Evolutionary conservation across 2,888 invertebrate genomes (phyloP), one percentile per base, ranked within the genome.

Genomic region (Lithophane leautieri): DNA sequence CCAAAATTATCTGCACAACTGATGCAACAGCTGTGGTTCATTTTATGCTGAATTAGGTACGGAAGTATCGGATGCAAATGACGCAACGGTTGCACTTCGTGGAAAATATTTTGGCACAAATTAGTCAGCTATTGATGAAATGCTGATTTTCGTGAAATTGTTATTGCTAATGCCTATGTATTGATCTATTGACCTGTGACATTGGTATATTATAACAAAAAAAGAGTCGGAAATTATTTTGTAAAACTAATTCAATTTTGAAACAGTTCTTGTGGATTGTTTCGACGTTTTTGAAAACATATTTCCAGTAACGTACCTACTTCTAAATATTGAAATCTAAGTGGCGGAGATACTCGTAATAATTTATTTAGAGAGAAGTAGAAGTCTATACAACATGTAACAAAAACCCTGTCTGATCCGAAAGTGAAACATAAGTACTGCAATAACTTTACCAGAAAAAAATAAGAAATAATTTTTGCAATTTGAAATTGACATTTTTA

Each of bases 51-150:
- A 76, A 47, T 79, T 79, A 61, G 71, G 54, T 71, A 40, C 71
- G 42, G 54, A 82, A 77, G 34, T 82, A n/a, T 75, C 28, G 50
- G 61, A 76, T 82, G 77, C 61, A 76, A 82, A 77, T 82, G 77
- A 67, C 67, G 78, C 56, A 78, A 78, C 40, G 1, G 60, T 77
- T 77, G 60, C 77, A 82, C 19, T 61, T 66, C 28, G 47, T 42
- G 22, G 22, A 28, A 25, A 61, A 42, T 82, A 50, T 66, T 82
- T 47, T 66, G 25, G 34, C 9, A 73, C 42, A 58, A 16, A 73
- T 76, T 40, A 54, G 22, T 63, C n/a, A 76, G 28, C 25, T 12
- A 0, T 34, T 78, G 82, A 61, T 67, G 78, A 66, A 82, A 78
- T 77, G 22, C 42, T 73, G 42, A 34, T 34, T 63, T 3, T 63